Conservation (phyloP, 53 echinoderm and acorn worm genomes). For the Paelopatides confundens region DNA sequence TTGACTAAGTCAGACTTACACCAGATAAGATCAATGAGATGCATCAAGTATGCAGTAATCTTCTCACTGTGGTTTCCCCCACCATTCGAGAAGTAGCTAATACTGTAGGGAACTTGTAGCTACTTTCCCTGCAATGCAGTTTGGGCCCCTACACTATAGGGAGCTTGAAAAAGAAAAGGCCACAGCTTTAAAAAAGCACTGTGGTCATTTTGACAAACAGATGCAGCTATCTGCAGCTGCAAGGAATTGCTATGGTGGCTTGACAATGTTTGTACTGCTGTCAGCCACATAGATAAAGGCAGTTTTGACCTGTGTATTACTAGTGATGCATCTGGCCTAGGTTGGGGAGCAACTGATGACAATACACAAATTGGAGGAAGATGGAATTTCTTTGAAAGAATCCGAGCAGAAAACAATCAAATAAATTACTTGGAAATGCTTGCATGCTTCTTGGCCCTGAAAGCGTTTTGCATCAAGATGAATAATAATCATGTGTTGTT, state of each 20-base stretch:
- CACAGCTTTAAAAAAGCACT: conserved; percentile 24
- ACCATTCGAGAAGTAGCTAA: conserved; percentile 39
- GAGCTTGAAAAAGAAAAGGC: too few relatives aligned
- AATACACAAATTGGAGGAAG: conserved; percentile 26
- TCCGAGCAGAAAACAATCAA: conserved; percentile 14
- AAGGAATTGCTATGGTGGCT: conserved; percentile 17
- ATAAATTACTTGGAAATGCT: conserved; percentile 46
- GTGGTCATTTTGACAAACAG: conserved; percentile 59
- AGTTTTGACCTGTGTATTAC: background rate
- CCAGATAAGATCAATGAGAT: conserved; percentile 45
- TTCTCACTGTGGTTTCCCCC: background rate
- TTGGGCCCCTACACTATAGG: too few relatives aligned
- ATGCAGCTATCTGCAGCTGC: conserved; percentile 42
- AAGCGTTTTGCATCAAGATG: conserved; percentile 21
- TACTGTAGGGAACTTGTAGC: conserved; percentile 56
- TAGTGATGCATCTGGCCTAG: conserved; percentile 46
- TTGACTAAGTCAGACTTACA: conserved; percentile 46
- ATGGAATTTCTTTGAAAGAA: conserved; percentile 22
- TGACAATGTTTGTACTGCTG: too few relatives aligned
- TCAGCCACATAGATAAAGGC: background rate
- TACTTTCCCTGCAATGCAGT: conserved; percentile 65
- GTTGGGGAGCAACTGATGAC: conserved; percentile 57
- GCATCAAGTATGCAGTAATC: too few relatives aligned
- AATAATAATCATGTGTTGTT: conserved; percentile 9
- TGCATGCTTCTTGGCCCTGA: conserved; percentile 38